Base-by-base conservation (phyloP, 2,888 invertebrate species). In the Rhagophthalmus giganteus region DNA sequence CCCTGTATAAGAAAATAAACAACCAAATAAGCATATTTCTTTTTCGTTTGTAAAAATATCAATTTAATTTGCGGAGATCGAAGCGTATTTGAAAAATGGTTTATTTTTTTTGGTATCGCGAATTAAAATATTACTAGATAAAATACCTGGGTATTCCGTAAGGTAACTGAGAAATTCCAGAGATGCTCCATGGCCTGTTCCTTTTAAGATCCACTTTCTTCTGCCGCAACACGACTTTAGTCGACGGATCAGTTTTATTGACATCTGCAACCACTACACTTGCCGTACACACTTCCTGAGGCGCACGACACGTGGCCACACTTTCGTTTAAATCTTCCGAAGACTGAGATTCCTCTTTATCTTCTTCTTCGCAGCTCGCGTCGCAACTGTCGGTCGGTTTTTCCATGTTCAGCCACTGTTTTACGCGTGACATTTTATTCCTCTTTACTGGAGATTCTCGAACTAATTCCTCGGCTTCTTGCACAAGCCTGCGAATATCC, bases 331-430 rank as follows among this genome's bases (percentile, higher is more conserved):
- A 77, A 63, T 89, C 90, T 66, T 90, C 90, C 0, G 89, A 89
- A 0, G 87, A 84, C 56, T 87, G 80, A 0, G 89, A 88, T 67
- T 87, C 87, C 38, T 79, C 80, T n/a, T n/a, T n/a, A 4, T 87
- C 87, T 30, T 92, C 92, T 60, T 90, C 91, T 74, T 93, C 93
- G 8, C 91, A 90, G 49, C 92, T 93, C 0, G 93, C 93, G 70
- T 93, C 93, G 72, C 91, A 92, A 73, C 86, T 88, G 70, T 88
- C 87, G 45, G 83, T 79, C 34, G 83, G 81, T 78, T 83, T 75
- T 51, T 81, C 78, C 67, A 83, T 79, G 63, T 82, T 83, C 53
- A 86, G 70, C 87, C 87, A 87, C 69, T 85, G 84, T 66, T 85
- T 85, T 54, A 86, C 85, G 52, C 86, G 76, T 0, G 83, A 81